Evolutionary conservation across 2,888 invertebrate species (phyloP).

Genomic region (Cephus spinipes): DNA sequence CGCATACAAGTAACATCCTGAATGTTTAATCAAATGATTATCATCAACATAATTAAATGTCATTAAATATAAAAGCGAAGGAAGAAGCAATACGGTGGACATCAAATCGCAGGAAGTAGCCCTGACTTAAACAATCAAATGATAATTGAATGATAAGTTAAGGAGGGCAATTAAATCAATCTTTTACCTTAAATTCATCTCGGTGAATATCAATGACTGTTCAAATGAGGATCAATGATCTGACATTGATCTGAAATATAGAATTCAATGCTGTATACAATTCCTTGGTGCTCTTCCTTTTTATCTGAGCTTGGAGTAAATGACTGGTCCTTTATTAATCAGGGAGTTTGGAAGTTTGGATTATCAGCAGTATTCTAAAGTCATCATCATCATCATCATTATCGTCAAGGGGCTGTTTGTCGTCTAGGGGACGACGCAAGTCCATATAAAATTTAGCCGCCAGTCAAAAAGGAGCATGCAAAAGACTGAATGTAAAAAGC

Average conservation of each 20-base stretch:
- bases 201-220: neutral
- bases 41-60: neutral
- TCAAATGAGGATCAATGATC: neutral
- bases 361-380: neutral
- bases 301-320: neutral
- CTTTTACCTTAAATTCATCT: neutral
- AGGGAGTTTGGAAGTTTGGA: neutral
- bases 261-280: neutral
- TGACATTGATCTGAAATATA: neutral
- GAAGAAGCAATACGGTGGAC: neutral
- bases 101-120: neutral
- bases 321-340: neutral
- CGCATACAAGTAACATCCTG: neutral
- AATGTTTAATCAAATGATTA: neutral
- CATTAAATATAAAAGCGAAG: neutral
- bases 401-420: neutral
- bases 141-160: neutral
- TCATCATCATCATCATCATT: neutral
- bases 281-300: neutral
- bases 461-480: neutral
- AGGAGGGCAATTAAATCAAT: neutral
- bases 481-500: neutral
- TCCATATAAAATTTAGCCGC: neutral
- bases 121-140: neutral
- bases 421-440: neutral